Conservation (phyloP, 2,113 vertebrate species). For the Melanotaenia duboulayi region DNA sequence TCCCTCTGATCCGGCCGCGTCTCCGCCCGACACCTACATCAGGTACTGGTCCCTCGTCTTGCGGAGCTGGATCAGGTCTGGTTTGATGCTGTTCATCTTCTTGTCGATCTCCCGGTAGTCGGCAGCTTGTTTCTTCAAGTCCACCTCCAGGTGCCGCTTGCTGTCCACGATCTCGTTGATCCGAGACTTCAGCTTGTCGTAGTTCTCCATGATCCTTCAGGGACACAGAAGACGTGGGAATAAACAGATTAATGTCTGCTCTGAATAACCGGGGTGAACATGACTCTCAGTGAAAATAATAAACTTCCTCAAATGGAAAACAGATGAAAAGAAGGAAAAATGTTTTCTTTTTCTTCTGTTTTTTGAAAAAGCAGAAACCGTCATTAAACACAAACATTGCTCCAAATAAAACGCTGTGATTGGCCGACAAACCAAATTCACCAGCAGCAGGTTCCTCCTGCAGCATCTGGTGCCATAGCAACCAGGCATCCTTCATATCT, state of each 20-base stretch:
- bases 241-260: no score
- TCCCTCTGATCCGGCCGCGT: not conserved
- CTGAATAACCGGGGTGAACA: no score
- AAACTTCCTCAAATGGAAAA: no score
- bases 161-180: slow-evolving; percentile 99
- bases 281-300: no score
- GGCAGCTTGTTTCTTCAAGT: slow-evolving; percentile 95
- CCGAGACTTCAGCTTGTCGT: slow-evolving; percentile 96
- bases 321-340: no score
- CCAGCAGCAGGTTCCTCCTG: slow-evolving; percentile 10
- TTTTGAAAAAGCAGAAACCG: no score
- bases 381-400: no score
- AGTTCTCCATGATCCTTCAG: slow-evolving; percentile 96
- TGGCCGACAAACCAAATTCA: not conserved
- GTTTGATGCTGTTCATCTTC: slow-evolving; percentile 99
- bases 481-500: slow-evolving; percentile 3
- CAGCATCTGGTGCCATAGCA: slow-evolving; percentile 29
- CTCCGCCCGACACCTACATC: slow-evolving; percentile 78
- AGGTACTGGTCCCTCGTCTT: slow-evolving; percentile 99
- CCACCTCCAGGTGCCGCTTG: slow-evolving; percentile 92
- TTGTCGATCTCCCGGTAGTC: slow-evolving; percentile 99
- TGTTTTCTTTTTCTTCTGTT: no score
- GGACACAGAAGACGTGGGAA: not conserved
- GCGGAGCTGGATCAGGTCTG: slow-evolving; percentile 97
- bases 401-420: not conserved